Conservation (phyloP, 2,888 invertebrate species). For the Lathronympha strigana region DNA sequence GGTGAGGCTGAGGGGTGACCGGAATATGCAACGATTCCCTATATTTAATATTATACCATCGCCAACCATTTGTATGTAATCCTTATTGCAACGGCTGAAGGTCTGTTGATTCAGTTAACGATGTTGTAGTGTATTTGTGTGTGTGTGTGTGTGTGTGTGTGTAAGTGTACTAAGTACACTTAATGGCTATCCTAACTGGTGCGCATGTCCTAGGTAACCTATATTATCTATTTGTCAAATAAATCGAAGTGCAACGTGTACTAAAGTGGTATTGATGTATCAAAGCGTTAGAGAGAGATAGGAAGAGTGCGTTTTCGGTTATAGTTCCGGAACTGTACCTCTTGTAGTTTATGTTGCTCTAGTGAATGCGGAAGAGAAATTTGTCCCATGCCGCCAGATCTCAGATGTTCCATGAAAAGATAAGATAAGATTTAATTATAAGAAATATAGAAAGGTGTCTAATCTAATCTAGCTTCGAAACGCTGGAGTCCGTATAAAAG, state of each 20-base stretch:
- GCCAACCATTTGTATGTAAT: too few species aligned
- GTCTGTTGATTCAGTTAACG: too few species aligned
- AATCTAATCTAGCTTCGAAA: too few species aligned
- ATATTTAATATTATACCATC: too few species aligned
- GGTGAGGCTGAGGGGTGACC: too few species aligned
- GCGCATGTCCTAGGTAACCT: slow-evolving; percentile 5
- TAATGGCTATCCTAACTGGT: not conserved
- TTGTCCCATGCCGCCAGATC: not conserved
- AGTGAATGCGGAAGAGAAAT: slow-evolving; percentile 13
- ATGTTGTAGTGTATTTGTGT: too few species aligned
- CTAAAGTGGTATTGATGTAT: not conserved
- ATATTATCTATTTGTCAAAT: not conserved
- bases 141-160: too few species aligned
- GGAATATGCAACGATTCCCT: slow-evolving; percentile 2
- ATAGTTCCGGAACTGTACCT: not conserved
- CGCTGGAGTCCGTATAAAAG: too few species aligned
- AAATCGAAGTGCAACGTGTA: slow-evolving; percentile 2
- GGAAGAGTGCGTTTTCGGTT: not conserved
- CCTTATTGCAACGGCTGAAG: too few species aligned
- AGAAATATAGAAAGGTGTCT: too few species aligned
- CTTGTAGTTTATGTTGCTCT: slow-evolving; percentile 1
- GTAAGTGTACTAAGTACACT: too few species aligned
- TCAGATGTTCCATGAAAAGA: not conserved
- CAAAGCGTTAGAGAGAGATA: not conserved
- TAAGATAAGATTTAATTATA: too few species aligned